Conservation (phyloP, 23 tunicate species). For the Trididemnum miniatum region DNA sequence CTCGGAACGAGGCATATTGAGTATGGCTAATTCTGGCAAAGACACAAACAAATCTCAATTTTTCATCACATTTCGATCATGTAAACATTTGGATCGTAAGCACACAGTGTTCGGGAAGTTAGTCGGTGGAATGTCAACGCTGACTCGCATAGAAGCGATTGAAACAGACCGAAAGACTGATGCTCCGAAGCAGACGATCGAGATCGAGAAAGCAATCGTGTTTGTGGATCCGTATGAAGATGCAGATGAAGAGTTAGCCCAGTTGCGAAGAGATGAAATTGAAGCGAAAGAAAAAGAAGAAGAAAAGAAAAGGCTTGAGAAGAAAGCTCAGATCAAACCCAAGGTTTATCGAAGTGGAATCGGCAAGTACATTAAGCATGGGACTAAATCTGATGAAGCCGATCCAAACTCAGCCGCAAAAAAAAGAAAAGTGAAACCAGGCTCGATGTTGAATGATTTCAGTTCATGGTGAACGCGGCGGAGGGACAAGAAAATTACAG, state of each 20-base stretch:
- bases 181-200: conserved; percentile 63
- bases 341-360: conserved; percentile 81
- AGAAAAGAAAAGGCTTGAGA: conserved; percentile 6
- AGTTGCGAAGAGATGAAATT: conserved; percentile 66
- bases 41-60: conserved; percentile 93
- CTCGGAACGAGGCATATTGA: conserved; percentile 80
- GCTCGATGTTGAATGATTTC: conserved; percentile 54
- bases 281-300: conserved; percentile 55
- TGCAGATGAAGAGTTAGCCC: conserved; percentile 85
- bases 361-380: conserved; percentile 77
- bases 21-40: conserved; percentile 98
- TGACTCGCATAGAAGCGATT: conserved; percentile 62
- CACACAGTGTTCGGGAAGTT: conserved; percentile 93
- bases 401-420: conserved; percentile 1
- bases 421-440: conserved; percentile 47
- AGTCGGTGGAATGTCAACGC: conserved; percentile 89
- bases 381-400: background rate
- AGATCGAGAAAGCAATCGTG: conserved; percentile 62
- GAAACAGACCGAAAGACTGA: conserved; percentile 90
- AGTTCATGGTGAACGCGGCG: conserved; percentile 71
- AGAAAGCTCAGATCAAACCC: conserved; percentile 43
- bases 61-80: conserved; percentile 94
- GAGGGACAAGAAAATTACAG: too few species aligned
- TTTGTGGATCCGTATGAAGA: conserved; percentile 95
- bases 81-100: conserved; percentile 88